Base-by-base conservation (phyloP, 1,140 invertebrate genomes). In the Reticulitermes speratus region DNA sequence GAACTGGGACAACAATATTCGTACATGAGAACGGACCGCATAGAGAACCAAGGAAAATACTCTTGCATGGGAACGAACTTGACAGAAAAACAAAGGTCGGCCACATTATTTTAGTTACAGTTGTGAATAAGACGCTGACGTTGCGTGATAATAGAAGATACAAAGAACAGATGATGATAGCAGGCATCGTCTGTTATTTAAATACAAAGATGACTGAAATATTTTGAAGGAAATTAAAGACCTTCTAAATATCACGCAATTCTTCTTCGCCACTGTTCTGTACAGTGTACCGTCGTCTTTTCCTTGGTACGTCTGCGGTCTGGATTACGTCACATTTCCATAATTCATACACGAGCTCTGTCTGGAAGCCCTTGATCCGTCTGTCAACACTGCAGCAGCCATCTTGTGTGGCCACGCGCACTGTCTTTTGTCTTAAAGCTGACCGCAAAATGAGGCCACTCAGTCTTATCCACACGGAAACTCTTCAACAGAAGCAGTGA, bases 271-370 rank as follows among this genome's bases (percentile, higher is more conserved):
- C 65, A 30, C 65, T 75, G 25, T 11, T 9, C 65, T 12, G 0
- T n/a, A 30, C 25, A 30, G n/a, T 30, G 65, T 8, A 75, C n/a
- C 0, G n/a, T 25, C n/a, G 65, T 30, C 52, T 16, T 55, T 55
- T 55, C 19, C 19, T 21, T 21, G n/a, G 65, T 25, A 75, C 65
- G 65, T 75, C 65, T 30, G 65, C 25, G 0, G 52, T 55, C 19
- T 30, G 65, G 65, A 75, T 75, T 75, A 75, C 65, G n/a, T 25
- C 65, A 75, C 65, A 75, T 75, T 75, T 75, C 65, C 65, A 75
- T 75, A 75, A 75, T 75, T 75, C 65, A 75, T 75, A 75, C 65
- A 75, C 25, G 25, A 75, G 25, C 65, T 55, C 14, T 25, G 25
- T 8, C n/a, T 30, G 25, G 6, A 14, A 75, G 25, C 65, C n/a